These are phyloP conservation scores for Julus scandinavius DNA, from an alignment of 2,888 invertebrate genomes.

Conservation along the genomic window DNA sequence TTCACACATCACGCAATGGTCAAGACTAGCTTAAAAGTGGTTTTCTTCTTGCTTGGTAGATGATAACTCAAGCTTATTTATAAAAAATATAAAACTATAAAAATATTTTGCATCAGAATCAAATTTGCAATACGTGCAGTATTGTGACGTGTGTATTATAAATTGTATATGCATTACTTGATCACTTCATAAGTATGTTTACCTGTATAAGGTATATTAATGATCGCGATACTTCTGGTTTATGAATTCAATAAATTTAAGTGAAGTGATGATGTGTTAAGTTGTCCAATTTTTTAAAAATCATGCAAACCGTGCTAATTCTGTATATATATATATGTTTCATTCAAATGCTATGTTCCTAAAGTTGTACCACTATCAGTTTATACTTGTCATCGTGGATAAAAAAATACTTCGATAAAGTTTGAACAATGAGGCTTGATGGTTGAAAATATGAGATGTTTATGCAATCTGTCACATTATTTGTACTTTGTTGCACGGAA, in stretches of 20 bases:
- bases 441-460: too few relatives aligned
- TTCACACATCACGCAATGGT: background rate
- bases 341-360: too few relatives aligned
- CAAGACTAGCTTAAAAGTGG: too few relatives aligned
- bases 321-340: too few relatives aligned
- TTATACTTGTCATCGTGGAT: too few relatives aligned
- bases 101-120: background rate
- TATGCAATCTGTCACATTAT: background rate
- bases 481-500: background rate
- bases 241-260: background rate
- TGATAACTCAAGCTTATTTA: background rate
- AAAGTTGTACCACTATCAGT: too few relatives aligned
- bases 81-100: background rate
- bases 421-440: too few relatives aligned
- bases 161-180: background rate
- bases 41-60: too few relatives aligned
- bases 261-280: background rate
- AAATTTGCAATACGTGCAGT: background rate
- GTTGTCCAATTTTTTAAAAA: background rate
- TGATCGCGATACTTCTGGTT: background rate
- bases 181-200: background rate
- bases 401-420: too few relatives aligned
- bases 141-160: background rate
- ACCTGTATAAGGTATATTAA: conserved; percentile 1
- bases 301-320: too few relatives aligned